These are phyloP conservation scores for Cydia pomonella DNA, from an alignment of 1,140 invertebrate genomes.

Conservation along the genomic window DNA sequence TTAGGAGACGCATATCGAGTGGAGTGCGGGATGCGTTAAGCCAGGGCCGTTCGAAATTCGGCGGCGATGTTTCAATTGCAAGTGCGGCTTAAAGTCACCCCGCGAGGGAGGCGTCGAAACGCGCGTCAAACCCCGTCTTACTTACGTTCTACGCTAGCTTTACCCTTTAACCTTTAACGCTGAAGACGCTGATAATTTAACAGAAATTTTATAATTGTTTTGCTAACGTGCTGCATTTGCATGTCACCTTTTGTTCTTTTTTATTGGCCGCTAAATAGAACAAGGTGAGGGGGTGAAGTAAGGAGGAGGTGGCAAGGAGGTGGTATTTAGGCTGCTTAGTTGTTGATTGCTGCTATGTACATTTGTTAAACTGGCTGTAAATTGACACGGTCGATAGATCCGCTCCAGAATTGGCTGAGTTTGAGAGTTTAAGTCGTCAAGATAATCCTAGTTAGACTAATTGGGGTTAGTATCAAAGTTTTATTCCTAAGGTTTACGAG, in stretches of 20 bases:
- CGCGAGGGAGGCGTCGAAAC: constrained; percentile 63
- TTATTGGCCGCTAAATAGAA: not conserved
- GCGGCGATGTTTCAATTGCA: constrained; percentile 68
- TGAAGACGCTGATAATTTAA: not conserved
- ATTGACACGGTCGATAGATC: constrained; percentile 61
- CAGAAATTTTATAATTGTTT: not conserved
- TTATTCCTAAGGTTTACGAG: not conserved
- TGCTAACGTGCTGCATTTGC: not conserved
- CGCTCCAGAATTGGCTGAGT: constrained; percentile 50
- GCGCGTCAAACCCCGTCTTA: constrained; percentile 68
- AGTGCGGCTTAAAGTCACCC: constrained; percentile 67
- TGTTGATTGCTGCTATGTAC: constrained; percentile 51
- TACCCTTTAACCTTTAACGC: constrained; percentile 1
- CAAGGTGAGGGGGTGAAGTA: not conserved
- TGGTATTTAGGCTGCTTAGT: constrained; percentile 30
- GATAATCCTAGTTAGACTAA: constrained; percentile 50
- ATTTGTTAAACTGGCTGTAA: constrained; percentile 64
- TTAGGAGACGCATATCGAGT: constrained; percentile 72
- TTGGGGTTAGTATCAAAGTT: constrained; percentile 12
- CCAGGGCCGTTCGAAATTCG: constrained; percentile 65
- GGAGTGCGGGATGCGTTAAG: constrained; percentile 69
- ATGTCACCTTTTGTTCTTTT: constrained; percentile 40
- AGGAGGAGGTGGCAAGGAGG: not conserved
- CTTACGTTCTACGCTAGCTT: constrained; percentile 54
- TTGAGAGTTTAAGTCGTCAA: constrained; percentile 49